Evolutionary conservation across 2,888 invertebrate genomes (phyloP).

Genomic region (Theodoxus fluviatilis): DNA sequence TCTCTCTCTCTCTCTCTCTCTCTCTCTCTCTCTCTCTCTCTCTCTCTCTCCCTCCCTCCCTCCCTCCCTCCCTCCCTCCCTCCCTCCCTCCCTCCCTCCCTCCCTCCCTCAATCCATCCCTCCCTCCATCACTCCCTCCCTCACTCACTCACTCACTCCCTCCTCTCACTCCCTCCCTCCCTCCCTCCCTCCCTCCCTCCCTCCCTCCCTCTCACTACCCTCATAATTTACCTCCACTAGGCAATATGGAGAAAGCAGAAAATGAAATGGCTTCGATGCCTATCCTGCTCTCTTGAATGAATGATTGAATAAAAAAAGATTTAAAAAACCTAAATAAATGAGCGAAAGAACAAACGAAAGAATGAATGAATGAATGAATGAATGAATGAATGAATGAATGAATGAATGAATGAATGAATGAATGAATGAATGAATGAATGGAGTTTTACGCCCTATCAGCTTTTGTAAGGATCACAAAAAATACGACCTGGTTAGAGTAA

Average conservation of each 20-base stretch:
- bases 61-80: neutral
- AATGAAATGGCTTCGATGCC: too few species aligned
- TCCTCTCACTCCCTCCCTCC: conserved; percentile 11
- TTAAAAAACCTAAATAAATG: too few species aligned
- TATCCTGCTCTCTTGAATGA: too few species aligned
- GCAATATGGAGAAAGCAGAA: neutral
- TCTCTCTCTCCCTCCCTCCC: conserved; percentile 9
- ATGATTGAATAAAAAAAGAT: conserved; percentile 16
- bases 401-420: neutral
- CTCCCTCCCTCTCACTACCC: neutral
- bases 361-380: conserved; percentile 6
- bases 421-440: conserved; percentile 3
- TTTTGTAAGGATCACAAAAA: too few species aligned
- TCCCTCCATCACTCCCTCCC: neutral
- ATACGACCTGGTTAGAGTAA: too few species aligned
- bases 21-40: neutral
- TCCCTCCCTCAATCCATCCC: neutral
- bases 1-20: neutral
- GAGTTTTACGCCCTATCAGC: too few species aligned
- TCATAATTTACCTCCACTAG: neutral
- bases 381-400: conserved; percentile 3
- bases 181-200: conserved; percentile 19
- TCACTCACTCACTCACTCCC: neutral
- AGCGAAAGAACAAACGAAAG: neutral
- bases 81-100: neutral